Percentiles rank a stretch among this genome's conserved stretches.
phyloP scores from a whole-genome alignment of 1,140 invertebrate genomes.

The Panagrolaimus sp. region DNA sequence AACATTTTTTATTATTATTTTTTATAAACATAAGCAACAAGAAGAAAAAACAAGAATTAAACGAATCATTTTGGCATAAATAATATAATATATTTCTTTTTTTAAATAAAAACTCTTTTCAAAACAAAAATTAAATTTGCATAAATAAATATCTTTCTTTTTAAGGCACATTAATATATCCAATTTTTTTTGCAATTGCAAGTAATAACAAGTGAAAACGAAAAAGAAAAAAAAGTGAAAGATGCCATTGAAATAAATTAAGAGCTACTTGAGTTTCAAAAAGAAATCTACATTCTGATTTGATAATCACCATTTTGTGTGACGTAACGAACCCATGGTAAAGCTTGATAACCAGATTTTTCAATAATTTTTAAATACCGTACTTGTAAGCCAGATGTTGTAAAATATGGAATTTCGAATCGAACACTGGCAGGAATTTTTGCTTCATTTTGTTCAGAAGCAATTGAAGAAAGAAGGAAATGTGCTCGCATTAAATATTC shows the following conservation, averaged over 20 bases:
- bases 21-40: no score
- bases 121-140: no score
- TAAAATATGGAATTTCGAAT: constrained; percentile 99
- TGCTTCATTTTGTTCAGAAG: constrained; percentile 87
- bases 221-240: constrained; percentile 3
- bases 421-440: constrained; percentile 97
- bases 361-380: constrained; percentile 99
- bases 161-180: constrained; percentile 9
- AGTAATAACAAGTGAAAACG: not conserved
- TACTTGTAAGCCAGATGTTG: constrained; percentile 83
- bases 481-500: constrained; percentile 98
- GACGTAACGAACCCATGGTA: constrained; percentile 92
- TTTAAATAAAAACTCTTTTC: no score
- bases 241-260: not conserved
- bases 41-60: no score
- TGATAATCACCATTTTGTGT: constrained; percentile 99
- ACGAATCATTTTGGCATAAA: no score
- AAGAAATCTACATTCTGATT: constrained; percentile 68
- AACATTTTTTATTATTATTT: no score
- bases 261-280: not conserved
- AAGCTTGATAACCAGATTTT: constrained; percentile 96
- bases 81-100: no score
- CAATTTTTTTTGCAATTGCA: constrained; percentile 1
- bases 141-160: not conserved
- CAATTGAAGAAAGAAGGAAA: constrained; percentile 82